A percentile compares a stretch with the other conserved stretches of the same genome.
phyloP scores from a whole-genome alignment of 2,113 vertebrate genomes.

The Jaculus jaculus region DNA sequence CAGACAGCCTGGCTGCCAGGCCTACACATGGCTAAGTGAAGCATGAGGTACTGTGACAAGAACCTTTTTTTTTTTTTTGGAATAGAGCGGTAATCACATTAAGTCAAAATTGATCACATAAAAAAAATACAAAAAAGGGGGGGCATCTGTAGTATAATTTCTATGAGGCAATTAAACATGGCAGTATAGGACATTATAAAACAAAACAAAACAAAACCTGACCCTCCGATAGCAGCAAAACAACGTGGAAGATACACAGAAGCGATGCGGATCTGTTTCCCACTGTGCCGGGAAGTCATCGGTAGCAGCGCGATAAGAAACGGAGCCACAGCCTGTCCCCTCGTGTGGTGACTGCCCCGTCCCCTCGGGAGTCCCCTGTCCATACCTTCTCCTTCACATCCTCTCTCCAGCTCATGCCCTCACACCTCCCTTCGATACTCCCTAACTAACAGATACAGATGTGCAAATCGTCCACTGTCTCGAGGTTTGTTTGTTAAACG shows the following conservation, averaged over 20 bases:
- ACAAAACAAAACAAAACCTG: slow-evolving; percentile 83
- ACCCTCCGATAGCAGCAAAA: slow-evolving; percentile 98
- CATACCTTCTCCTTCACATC: slow-evolving; percentile 81
- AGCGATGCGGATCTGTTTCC: slow-evolving; percentile 88
- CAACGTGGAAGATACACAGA: slow-evolving; percentile 91
- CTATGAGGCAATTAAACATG: slow-evolving; percentile 98
- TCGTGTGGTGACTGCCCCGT: slow-evolving; percentile 38
- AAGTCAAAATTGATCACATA: slow-evolving; percentile 93
- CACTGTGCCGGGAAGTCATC: slow-evolving; percentile 91
- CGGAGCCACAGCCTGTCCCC: slow-evolving; percentile 86
- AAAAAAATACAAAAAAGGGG: slow-evolving; percentile 73
- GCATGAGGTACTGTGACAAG: slow-evolving; percentile 96
- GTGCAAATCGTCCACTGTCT: slow-evolving; percentile 87
- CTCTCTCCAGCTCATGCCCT: slow-evolving; percentile 83
- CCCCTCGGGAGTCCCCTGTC: background rate
- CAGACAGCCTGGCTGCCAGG: slow-evolving; percentile 80
- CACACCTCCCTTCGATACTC: slow-evolving; percentile 83
- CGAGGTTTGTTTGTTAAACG: slow-evolving; percentile 65
- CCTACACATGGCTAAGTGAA: slow-evolving; percentile 90
- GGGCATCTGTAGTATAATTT: slow-evolving; percentile 94
- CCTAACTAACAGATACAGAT: slow-evolving; percentile 84
- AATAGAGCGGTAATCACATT: slow-evolving; percentile 96
- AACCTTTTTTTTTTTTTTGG: slow-evolving; percentile 89
- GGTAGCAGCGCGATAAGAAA: slow-evolving; percentile 95
- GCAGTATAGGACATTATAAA: slow-evolving; percentile 95